Evolutionary conservation across 2,113 vertebrate species (phyloP), one percentile per base, ranked within the genome.

Genomic region (Microtus oregoni): DNA sequence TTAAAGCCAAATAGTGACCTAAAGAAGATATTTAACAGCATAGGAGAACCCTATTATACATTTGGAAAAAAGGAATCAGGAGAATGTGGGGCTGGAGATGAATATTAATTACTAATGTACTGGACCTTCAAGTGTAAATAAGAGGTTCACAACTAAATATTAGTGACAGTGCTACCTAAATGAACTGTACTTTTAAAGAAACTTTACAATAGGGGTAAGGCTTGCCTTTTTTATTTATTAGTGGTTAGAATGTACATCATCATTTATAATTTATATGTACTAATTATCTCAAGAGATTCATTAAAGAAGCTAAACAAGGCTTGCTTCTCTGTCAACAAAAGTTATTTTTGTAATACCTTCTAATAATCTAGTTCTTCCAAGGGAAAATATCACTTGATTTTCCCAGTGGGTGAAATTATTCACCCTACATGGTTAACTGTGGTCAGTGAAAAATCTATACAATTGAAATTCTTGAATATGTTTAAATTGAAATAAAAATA

Each of bases 231-330:
- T 63, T 95, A 50, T 93, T 97, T 97, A 97, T 91, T 94, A 93
- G 97, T 65, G 26, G 89, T 97, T 92, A 97, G 96, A 97, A 94
- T 98, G 96, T 95, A 95, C 98, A 97, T 97, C 94, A 97, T 94
- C 89, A 75, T 97, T 98, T 98, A 98, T 97, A 98, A 86, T 98
- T 95, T 98, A 98, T 97, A 94, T 97, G 96, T 97, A 92, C 97
- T 50, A 91, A 97, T 94, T 96, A 95, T 98, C 98, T 98, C 98
- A 96, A 95, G 98, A 98, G 98, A 98, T 98, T 99, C 97, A 98
- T 98, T 98, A 98, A 98, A 97, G 83, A 98, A 96, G 96, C 97
- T 97, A 96, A 98, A 98, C 79, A 97, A 91, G 93, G 94, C 95
- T 98, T 98, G 98, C 90, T 97, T 98, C 96, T 97, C 91, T 96